Evolutionary conservation across 1,140 invertebrate species (phyloP).

Genomic region (Drosophila kikkawai): DNA sequence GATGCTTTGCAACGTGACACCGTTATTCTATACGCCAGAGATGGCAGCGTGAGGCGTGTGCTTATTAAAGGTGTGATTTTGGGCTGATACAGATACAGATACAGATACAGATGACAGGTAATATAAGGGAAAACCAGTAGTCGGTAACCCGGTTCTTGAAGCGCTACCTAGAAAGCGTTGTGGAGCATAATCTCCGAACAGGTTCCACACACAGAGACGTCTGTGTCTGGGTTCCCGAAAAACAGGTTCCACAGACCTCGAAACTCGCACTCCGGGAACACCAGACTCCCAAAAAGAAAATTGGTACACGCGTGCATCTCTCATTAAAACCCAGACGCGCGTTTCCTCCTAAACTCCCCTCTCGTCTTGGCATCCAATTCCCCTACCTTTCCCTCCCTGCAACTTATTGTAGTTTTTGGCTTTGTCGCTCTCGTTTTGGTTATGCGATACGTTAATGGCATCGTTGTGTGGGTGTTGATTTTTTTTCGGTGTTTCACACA

Average conservation of each 20-base stretch:
- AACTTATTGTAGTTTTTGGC: conserved; percentile 16
- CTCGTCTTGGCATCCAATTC: neutral
- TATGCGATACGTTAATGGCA: conserved; percentile 46
- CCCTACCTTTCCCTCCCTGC: neutral
- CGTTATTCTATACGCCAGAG: conserved; percentile 10
- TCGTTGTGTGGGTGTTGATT: conserved; percentile 11
- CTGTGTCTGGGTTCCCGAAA: conserved; percentile 31
- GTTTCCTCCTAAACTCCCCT: neutral
- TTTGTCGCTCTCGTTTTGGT: conserved; percentile 12
- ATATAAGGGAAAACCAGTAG: conserved; percentile 21
- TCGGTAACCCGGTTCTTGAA: conserved; percentile 1
- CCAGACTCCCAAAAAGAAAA: conserved; percentile 35
- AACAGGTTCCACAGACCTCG: conserved; percentile 40
- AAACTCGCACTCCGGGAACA: conserved; percentile 7
- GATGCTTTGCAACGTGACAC: neutral
- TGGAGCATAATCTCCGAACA: conserved; percentile 19
- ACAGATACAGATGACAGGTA: conserved; percentile 1
- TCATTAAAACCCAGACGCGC: conserved; percentile 26
- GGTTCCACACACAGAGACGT: conserved; percentile 25
- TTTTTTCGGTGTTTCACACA: conserved; percentile 11
- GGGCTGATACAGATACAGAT: neutral
- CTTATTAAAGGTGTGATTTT: conserved; percentile 17
- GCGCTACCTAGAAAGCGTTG: conserved; percentile 15
- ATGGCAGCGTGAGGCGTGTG: conserved; percentile 5
- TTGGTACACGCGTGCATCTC: conserved; percentile 54